Base-by-base conservation (phyloP, 2,797 vertebrate species). In the Orestias chungarensis region DNA sequence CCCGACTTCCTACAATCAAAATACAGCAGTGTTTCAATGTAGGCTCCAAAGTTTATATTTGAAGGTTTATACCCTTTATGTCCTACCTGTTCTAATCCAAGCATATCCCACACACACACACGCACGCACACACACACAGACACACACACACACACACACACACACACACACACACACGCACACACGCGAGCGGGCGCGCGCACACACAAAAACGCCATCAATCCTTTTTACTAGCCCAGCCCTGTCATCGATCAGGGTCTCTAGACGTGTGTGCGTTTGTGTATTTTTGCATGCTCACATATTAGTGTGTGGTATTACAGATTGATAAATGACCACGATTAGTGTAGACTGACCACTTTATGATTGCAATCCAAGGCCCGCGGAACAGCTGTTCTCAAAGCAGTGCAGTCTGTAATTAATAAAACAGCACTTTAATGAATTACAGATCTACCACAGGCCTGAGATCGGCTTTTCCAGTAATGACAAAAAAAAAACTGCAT, bases 261-360 rank as follows among this genome's bases (percentile, higher is more conserved):
- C 71, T 68, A 55, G 46, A 72, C 64, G 67, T 46, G 52, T 68
- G 44, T 31, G 38, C 40, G 44, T 49, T 65, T 75, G 76, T 74
- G 68, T 71, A 7, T 79, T 68, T 69, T 35, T 3, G 49, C 46
- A 68, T 27, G 40, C 73, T 80, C 71, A 40, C 69, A 65, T 79
- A 82, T 76, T 68, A 82, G 76, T 70, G 78, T 88, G 85, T 71
- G 82, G 82, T 85, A 83, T 85, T 80, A 76, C 49, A 57, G 83
- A 86, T 92, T 93, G 92, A 95, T 93, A 88, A 86, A 94, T 93
- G 90, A 88, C 88, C 88, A 90, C 86, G 90, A 93, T 93, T 92
- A 93, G 88, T 75, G 85, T 86, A 86, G 70, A 93, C 88, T 87
- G 92, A 92, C 92, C 88, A 78, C 80, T 93, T 86, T 86, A 82